phyloP scores from a whole-genome alignment of 2,888 invertebrate species.

The Malthinus seriepunctatus region DNA sequence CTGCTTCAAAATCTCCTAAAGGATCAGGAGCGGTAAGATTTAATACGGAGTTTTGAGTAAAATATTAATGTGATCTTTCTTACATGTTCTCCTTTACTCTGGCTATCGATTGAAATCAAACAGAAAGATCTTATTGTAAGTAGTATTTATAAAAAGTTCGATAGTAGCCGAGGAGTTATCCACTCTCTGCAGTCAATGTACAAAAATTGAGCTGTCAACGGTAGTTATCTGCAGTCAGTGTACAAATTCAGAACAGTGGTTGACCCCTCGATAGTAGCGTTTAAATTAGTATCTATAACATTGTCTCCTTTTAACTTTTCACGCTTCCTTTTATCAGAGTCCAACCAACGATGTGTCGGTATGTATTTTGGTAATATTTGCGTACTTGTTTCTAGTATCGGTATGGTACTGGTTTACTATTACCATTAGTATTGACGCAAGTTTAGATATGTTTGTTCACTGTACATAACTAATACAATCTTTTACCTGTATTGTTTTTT shows the following conservation, averaged over 20 bases:
- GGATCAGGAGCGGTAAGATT: slow-evolving; percentile 83
- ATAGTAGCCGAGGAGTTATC: no score
- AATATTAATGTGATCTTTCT: slow-evolving; percentile 45
- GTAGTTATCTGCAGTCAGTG: no score
- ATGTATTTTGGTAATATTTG: slow-evolving; percentile 44
- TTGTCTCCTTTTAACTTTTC: not conserved
- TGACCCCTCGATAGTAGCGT: no score
- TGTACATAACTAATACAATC: slow-evolving; percentile 25
- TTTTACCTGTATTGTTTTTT: slow-evolving; percentile 28
- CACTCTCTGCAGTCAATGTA: no score
- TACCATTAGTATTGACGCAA: not conserved
- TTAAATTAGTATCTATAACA: slow-evolving; percentile 3
- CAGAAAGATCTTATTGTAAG: slow-evolving; percentile 57
- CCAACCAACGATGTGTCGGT: slow-evolving; percentile 58
- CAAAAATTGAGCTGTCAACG: no score
- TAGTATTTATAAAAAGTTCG: slow-evolving; percentile 45
- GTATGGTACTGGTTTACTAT: slow-evolving; percentile 9
- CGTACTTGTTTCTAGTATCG: slow-evolving; percentile 16
- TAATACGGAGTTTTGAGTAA: not conserved
- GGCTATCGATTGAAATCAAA: slow-evolving; percentile 40
- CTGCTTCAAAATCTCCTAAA: slow-evolving; percentile 95
- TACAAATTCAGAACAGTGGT: no score
- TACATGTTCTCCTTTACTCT: slow-evolving; percentile 49
- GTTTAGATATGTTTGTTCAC: slow-evolving; percentile 8
- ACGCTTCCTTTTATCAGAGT: slow-evolving; percentile 44